Evolutionary conservation across 2,888 invertebrate species (phyloP).

Genomic region (Idaea dimidiata): DNA sequence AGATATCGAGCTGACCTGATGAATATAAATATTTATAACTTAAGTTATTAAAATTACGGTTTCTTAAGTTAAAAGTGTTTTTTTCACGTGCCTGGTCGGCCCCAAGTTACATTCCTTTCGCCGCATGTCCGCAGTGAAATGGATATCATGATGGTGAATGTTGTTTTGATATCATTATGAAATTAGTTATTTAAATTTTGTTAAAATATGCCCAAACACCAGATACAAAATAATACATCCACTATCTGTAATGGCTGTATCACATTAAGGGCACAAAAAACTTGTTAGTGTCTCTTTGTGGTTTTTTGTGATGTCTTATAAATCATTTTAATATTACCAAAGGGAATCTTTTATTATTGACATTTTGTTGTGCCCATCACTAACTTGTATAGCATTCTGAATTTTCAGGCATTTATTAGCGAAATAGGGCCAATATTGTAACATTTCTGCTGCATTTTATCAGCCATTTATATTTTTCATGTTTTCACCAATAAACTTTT

Average conservation of each 20-base stretch:
- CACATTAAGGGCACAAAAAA: slow-evolving; percentile 75
- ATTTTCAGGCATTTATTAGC: slow-evolving; percentile 80
- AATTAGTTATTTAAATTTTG: slow-evolving; percentile 61
- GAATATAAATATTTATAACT: slow-evolving; percentile 83
- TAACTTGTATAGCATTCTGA: slow-evolving; percentile 72
- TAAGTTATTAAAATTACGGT: slow-evolving; percentile 83
- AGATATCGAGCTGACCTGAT: slow-evolving; percentile 83
- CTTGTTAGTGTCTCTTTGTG: slow-evolving; percentile 74
- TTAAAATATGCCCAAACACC: slow-evolving; percentile 66
- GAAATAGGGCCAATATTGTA: slow-evolving; percentile 79
- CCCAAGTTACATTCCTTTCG: slow-evolving; percentile 78
- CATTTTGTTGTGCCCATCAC: slow-evolving; percentile 77
- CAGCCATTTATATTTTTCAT: slow-evolving; percentile 82
- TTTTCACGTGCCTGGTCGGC: slow-evolving; percentile 78
- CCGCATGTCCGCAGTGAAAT: slow-evolving; percentile 78
- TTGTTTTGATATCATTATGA: slow-evolving; percentile 63
- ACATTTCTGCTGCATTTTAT: slow-evolving; percentile 81
- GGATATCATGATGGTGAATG: slow-evolving; percentile 74
- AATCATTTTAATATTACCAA: slow-evolving; percentile 62
- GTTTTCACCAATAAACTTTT: slow-evolving; percentile 82
- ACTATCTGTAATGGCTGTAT: slow-evolving; percentile 74
- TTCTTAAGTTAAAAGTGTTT: slow-evolving; percentile 82
- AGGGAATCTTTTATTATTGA: slow-evolving; percentile 62
- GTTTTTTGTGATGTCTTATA: slow-evolving; percentile 69
- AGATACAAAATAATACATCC: slow-evolving; percentile 52